These are phyloP conservation scores for Helicolenus hilgendorfi DNA, from an alignment of 2,797 vertebrate species.

Conservation along the genomic window DNA sequence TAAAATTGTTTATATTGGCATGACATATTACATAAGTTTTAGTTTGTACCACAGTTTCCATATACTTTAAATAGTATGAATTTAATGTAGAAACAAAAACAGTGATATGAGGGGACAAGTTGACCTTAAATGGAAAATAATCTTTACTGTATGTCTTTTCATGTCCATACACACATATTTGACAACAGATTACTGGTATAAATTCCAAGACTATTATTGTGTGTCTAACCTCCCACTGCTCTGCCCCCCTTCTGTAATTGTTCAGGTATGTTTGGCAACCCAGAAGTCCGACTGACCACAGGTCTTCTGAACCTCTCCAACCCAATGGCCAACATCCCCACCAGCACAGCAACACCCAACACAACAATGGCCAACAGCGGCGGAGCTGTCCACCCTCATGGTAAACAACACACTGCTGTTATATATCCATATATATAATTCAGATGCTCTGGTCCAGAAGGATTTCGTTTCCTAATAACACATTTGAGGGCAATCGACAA, in stretches of 20 bases:
- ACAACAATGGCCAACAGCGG: not conserved
- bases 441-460: not conserved
- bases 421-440: not conserved
- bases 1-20: too few species aligned
- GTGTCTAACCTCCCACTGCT: not conserved
- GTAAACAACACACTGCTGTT: conserved; percentile 14
- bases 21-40: too few species aligned
- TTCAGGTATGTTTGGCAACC: rapidly evolving
- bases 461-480: not conserved
- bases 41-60: too few species aligned
- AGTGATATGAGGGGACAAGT: not conserved
- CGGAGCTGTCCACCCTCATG: not conserved
- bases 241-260: not conserved
- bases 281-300: rapidly evolving
- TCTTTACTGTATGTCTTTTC: not conserved
- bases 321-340: rapidly evolving
- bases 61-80: not conserved
- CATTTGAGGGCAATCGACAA: not conserved
- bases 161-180: not conserved
- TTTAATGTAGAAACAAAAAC: not conserved
- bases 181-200: not conserved
- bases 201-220: too few species aligned
- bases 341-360: rapidly evolving
- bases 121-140: not conserved
- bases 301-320: rapidly evolving